Conservation (phyloP, 2,797 vertebrate species). For the Chelidonichthys spinosus region DNA sequence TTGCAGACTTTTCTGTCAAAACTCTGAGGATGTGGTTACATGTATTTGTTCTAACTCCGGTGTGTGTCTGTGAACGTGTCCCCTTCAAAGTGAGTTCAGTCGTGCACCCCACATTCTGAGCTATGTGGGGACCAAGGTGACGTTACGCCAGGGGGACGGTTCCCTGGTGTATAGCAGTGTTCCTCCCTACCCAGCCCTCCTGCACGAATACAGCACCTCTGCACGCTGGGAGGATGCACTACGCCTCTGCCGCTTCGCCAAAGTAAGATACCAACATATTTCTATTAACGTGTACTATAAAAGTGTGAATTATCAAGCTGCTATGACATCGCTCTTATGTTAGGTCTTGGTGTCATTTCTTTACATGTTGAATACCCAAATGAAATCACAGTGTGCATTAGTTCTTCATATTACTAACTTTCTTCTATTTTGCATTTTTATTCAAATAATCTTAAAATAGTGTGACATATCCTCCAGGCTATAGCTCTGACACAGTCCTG, state of each 20-base stretch:
- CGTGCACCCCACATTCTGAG: constrained; percentile 88
- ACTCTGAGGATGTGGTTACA: constrained; percentile 10
- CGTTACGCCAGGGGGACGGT: constrained; percentile 91
- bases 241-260: constrained; percentile 93
- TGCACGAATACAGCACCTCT: constrained; percentile 88
- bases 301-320: not conserved
- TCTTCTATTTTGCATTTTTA: constrained; percentile 26
- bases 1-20: constrained; percentile 18
- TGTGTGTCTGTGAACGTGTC: not conserved
- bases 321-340: not conserved
- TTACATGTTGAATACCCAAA: not conserved
- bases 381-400: not conserved
- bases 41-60: constrained; percentile 10
- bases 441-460: constrained; percentile 28
- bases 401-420: not conserved
- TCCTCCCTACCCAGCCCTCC: constrained; percentile 89
- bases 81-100: constrained; percentile 89
- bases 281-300: not conserved
- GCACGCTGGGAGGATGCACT: constrained; percentile 92
- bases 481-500: constrained; percentile 14
- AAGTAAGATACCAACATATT: constrained; percentile 79
- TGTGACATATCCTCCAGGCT: constrained; percentile 25
- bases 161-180: constrained; percentile 89
- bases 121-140: constrained; percentile 90
- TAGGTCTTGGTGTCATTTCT: not conserved